Base-by-base conservation (phyloP, 23 tunicate species). In the Halocynthia roretzi region DNA sequence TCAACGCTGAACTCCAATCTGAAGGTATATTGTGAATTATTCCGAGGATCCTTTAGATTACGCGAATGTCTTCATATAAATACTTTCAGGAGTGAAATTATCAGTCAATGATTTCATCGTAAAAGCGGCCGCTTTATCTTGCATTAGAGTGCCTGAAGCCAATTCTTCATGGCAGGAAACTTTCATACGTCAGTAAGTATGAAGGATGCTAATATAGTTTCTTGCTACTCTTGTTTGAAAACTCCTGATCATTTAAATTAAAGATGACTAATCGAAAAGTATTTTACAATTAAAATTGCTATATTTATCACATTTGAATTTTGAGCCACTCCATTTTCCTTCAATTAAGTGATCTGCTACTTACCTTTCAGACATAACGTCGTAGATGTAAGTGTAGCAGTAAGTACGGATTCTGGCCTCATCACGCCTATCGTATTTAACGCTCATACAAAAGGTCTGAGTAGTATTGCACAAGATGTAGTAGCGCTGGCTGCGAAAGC, bases 81-180 rank as follows among this genome's bases (percentile, higher is more conserved):
- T n/a, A 18, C 64, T 60, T 17, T 60, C 64, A 60, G 18, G 17
- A 74, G 78, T 74, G 22, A 96, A 96, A 66, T 53, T 96, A 22
- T 96, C 99, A 23, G 96, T 96, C 62, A 96, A 96, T 76, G 99
- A 96, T 60, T 85, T 96, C 69, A 56, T 96, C 51, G 76, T 96
- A 65, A 96, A 96, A 79, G 99, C 99, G 22, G 82, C 96, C 40
- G 83, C 99, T 11, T 19, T 90, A 20, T 77, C 96, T 49, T 86
- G 96, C 54, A 64, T 90, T 12, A 85, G 82, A 79, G 89, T 96
- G 0, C 99, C 99, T 5, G 93, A 90, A 65, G 86, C 87, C 15
- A 96, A 96, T 66, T 86, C 99, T 8, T 76, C 84, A 18, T 96
- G 99, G 99, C 74, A 82, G 51, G 99, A 84, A 14, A 82, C 95